phyloP scores from a whole-genome alignment of 2,888 invertebrate species.

The Eristalinus aeneus region DNA sequence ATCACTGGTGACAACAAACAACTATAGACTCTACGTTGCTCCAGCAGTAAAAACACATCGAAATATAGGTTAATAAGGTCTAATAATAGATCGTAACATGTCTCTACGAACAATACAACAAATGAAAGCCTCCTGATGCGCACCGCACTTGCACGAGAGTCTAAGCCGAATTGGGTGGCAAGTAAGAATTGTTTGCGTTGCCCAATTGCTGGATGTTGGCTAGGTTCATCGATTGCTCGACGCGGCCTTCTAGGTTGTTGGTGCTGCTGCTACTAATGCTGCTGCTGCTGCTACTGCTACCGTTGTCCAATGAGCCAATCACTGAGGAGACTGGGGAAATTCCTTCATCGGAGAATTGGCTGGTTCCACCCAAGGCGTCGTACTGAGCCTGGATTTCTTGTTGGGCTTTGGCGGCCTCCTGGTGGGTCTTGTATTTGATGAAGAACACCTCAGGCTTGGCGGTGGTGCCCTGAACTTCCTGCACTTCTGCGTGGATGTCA shows the following conservation, averaged over 20 bases:
- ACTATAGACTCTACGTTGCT: too few species aligned
- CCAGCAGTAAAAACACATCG: background rate
- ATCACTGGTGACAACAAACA: too few species aligned
- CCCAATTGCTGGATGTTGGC: conserved; percentile 40
- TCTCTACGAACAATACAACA: conserved; percentile 22
- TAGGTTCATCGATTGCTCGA: conserved; percentile 24
- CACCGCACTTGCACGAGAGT: background rate
- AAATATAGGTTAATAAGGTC: background rate
- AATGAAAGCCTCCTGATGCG: background rate
- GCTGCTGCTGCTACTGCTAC: background rate
- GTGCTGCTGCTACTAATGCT: background rate
- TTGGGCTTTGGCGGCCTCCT: conserved; percentile 79
- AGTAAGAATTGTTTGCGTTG: conserved; percentile 75
- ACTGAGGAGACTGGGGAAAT: conserved; percentile 79
- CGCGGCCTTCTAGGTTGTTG: conserved; percentile 54
- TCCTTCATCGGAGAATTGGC: conserved; percentile 79
- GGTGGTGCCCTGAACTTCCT: conserved; percentile 77
- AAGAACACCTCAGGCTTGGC: conserved; percentile 81
- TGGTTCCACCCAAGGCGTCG: conserved; percentile 79
- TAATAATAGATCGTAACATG: background rate
- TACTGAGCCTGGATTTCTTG: conserved; percentile 80
- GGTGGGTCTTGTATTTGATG: conserved; percentile 80
- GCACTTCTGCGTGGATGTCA: conserved; percentile 77
- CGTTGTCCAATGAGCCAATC: conserved; percentile 77
- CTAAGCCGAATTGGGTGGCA: conserved; percentile 78